These are phyloP conservation scores for Ascidia mentula DNA, from an alignment of 23 tunicate genomes.

Conservation along the genomic window DNA sequence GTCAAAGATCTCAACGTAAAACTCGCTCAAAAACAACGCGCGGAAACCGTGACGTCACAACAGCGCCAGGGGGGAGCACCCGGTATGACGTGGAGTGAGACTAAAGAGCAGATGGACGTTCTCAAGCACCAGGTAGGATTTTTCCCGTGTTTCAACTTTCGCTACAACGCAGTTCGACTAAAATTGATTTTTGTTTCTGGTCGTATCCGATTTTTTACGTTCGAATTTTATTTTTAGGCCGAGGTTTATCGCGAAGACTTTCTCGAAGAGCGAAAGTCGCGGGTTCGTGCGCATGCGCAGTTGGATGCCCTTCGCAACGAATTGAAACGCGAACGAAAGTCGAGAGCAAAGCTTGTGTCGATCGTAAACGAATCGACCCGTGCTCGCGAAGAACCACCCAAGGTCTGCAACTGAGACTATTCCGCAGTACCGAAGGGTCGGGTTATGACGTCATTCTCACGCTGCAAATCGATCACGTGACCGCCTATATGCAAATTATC, in stretches of 20 bases:
- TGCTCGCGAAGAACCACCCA: not conserved
- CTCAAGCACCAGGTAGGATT: conserved; percentile 48
- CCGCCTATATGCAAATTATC: too few relatives aligned
- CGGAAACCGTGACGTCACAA: not conserved
- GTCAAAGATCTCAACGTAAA: conserved; percentile 22
- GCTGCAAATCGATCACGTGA: too few relatives aligned
- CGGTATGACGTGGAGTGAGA: conserved; percentile 4
- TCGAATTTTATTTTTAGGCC: conserved; percentile 27
- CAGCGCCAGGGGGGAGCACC: conserved; percentile 6
- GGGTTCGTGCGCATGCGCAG: conserved; percentile 79
- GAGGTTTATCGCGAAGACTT: conserved; percentile 55
- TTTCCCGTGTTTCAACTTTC: not conserved
- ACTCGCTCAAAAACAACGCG: not conserved
- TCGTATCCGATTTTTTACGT: not conserved
- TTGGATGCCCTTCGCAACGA: conserved; percentile 51
- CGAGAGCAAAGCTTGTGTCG: conserved; percentile 21
- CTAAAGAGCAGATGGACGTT: conserved; percentile 38
- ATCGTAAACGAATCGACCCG: not conserved
- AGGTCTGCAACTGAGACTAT: not conserved
- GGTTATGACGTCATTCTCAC: too few relatives aligned
- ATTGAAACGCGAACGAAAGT: conserved; percentile 57
- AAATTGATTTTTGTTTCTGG: too few relatives aligned
- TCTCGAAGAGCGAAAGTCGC: conserved; percentile 46
- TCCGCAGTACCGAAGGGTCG: too few relatives aligned
- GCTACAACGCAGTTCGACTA: not conserved